Conservation (phyloP, 92 coral and sea anemone genomes). For the Paramuricea clavata region DNA sequence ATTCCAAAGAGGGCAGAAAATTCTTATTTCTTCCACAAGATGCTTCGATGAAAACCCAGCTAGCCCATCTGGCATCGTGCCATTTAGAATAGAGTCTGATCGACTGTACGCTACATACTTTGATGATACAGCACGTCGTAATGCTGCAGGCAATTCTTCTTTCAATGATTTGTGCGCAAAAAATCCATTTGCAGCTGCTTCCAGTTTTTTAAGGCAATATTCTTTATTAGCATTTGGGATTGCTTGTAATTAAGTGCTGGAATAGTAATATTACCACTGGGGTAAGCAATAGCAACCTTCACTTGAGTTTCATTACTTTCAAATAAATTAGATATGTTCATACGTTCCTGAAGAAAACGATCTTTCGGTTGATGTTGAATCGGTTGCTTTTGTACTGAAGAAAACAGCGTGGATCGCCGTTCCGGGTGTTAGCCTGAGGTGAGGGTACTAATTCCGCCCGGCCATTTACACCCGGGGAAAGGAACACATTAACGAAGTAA, state of each 20-base stretch:
- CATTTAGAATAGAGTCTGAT: constrained; percentile 20
- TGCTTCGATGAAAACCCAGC: constrained; percentile 22
- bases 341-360: no score
- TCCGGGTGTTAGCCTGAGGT: no score
- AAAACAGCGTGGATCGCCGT: no score
- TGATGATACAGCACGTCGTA: neutral
- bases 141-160: constrained; percentile 22
- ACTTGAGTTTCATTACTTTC: no score
- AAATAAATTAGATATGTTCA: no score
- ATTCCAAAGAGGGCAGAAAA: constrained; percentile 47
- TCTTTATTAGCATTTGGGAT: constrained; percentile 18
- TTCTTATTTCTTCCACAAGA: constrained; percentile 31
- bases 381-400: no score
- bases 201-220: constrained; percentile 17
- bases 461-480: no score
- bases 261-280: no score
- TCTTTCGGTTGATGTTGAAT: no score
- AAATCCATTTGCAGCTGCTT: constrained; percentile 44
- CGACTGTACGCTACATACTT: constrained; percentile 38
- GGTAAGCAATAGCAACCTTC: no score
- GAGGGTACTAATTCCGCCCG: no score
- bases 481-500: no score
- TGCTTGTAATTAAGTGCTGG: constrained; percentile 39
- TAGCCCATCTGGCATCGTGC: neutral
- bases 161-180: constrained; percentile 22